A percentile compares a stretch with the other conserved stretches of the same genome.
Conservation (phyloP, 2,888 invertebrate species). For the Lochmaea crataegi region DNA sequence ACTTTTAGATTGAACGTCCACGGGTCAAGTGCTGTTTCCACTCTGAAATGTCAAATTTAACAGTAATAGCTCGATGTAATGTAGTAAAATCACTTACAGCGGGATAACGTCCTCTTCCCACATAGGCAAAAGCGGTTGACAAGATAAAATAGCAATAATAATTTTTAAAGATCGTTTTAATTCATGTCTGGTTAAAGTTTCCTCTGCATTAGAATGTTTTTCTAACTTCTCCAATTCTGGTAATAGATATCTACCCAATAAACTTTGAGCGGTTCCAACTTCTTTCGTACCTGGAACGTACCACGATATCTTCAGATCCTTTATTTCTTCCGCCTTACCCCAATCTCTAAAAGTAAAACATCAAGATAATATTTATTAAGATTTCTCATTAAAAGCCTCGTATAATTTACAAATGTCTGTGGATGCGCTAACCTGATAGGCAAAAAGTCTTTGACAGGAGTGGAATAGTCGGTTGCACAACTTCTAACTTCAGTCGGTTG, state of each 20-base stretch:
- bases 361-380: not conserved
- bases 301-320: slow-evolving; percentile 79
- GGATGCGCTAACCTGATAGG: slow-evolving; percentile 71
- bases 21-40: slow-evolving; percentile 70
- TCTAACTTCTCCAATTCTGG: slow-evolving; percentile 73
- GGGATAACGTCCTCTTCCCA: slow-evolving; percentile 73
- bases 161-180: slow-evolving; percentile 76
- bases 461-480: slow-evolving; percentile 71
- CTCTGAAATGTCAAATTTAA: slow-evolving; percentile 63
- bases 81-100: slow-evolving; percentile 66
- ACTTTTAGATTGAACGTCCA: slow-evolving; percentile 68
- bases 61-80: not conserved
- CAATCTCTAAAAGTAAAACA: slow-evolving; percentile 72
- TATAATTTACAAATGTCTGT: not conserved
- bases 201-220: slow-evolving; percentile 68
- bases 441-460: slow-evolving; percentile 75
- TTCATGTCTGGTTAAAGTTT: slow-evolving; percentile 73
- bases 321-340: slow-evolving; percentile 78
- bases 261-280: slow-evolving; percentile 72
- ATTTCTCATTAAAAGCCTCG: not conserved
- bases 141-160: slow-evolving; percentile 74
- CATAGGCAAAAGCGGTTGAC: slow-evolving; percentile 75
- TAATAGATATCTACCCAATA: slow-evolving; percentile 75
- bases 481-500: slow-evolving; percentile 74
- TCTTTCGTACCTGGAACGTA: slow-evolving; percentile 80